Conservation (phyloP, 2,113 vertebrate species). For the Rhabdomys dilectus region DNA sequence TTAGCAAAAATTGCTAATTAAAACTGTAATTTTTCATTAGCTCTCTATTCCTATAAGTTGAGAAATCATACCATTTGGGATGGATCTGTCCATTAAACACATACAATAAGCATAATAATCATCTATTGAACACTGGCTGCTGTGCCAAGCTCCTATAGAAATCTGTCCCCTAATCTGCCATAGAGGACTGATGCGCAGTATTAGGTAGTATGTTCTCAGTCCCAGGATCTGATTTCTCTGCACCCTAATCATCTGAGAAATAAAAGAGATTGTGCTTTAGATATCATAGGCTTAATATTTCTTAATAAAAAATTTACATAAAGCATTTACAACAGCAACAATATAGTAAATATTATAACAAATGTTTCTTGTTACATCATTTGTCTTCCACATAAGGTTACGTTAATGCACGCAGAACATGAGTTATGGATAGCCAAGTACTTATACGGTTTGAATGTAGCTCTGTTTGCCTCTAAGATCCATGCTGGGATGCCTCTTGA, state of each 20-base stretch:
- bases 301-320: not conserved
- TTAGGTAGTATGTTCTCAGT: not conserved
- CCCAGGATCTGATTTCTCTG: not conserved
- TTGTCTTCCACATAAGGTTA: not conserved
- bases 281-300: not conserved
- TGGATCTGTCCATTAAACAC: not conserved
- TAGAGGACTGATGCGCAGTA: not conserved
- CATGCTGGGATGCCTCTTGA: not conserved
- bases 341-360: not conserved
- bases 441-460: not conserved
- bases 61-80: not conserved
- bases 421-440: not conserved
- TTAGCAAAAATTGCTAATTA: not conserved
- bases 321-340: not conserved
- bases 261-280: not conserved
- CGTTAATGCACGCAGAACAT: not conserved
- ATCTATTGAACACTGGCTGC: not conserved
- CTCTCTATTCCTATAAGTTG: not conserved
- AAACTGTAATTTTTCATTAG: not conserved
- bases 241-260: not conserved
- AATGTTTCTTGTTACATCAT: not conserved
- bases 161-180: not conserved
- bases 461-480: not conserved
- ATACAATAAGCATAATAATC: not conserved
- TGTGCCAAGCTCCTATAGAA: not conserved